Evolutionary conservation across 2,797 vertebrate genomes (phyloP).

Genomic region (Tauraco hartlaubi): DNA sequence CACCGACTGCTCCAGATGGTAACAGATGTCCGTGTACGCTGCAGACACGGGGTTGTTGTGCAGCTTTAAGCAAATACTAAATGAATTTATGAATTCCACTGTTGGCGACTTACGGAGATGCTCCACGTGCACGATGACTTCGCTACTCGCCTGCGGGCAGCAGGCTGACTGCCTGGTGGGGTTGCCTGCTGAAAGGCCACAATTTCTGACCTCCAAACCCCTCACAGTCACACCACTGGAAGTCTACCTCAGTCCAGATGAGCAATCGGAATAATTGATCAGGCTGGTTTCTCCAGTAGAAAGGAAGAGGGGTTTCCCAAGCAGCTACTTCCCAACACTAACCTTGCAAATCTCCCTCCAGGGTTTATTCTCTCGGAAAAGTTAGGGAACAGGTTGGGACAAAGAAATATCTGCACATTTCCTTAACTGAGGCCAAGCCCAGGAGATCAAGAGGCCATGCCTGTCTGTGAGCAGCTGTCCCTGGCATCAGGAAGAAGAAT

Average conservation of each 20-base stretch:
- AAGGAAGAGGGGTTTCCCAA: neutral
- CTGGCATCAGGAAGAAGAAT: neutral
- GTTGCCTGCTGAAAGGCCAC: accelerated
- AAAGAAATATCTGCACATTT: neutral
- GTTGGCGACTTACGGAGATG: neutral
- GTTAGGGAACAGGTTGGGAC: neutral
- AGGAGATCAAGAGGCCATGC: neutral
- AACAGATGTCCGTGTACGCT: neutral
- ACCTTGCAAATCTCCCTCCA: neutral
- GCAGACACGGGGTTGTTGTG: neutral
- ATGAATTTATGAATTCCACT: neutral
- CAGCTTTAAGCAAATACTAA: neutral
- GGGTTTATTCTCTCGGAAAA: neutral
- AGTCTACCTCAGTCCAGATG: neutral
- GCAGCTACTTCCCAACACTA: neutral
- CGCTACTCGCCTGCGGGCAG: accelerated
- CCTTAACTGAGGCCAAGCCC: neutral
- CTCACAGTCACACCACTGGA: neutral
- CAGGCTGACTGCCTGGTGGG: neutral
- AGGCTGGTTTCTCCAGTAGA: neutral
- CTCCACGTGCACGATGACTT: neutral
- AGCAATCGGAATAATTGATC: neutral
- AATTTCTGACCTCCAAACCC: neutral
- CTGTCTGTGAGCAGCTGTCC: neutral
- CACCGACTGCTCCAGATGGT: accelerated